Evolutionary conservation across 2,113 vertebrate species (phyloP).

Genomic region (Spea multiplicata): DNA sequence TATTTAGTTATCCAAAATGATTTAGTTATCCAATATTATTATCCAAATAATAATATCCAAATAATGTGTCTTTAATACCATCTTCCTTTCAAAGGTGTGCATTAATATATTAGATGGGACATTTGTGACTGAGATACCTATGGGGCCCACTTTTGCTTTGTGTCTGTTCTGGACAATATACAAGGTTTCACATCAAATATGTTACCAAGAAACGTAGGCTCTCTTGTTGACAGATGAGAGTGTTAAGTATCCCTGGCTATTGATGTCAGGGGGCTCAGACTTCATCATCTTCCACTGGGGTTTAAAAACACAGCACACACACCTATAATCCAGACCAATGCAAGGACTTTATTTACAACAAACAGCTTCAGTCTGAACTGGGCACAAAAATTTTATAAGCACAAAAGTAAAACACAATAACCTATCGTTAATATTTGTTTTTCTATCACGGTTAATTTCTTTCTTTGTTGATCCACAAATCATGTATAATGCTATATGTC

Average conservation of each 20-base stretch:
- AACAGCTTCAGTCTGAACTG: background rate
- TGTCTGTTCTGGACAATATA: background rate
- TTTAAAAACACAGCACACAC: constrained; percentile 5
- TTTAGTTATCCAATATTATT: too few relatives aligned
- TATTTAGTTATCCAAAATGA: too few relatives aligned
- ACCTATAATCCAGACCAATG: background rate
- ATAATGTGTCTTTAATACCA: too few relatives aligned
- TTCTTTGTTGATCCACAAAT: background rate
- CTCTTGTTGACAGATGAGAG: too few relatives aligned
- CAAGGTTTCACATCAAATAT: background rate
- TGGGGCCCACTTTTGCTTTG: too few relatives aligned
- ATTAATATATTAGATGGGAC: too few relatives aligned
- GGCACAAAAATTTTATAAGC: background rate
- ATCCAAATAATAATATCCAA: too few relatives aligned
- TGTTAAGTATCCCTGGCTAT: too few relatives aligned
- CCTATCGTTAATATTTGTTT: background rate
- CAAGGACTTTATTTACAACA: background rate
- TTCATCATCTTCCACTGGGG: constrained; percentile 6
- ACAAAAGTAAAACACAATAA: background rate
- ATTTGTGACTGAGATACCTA: too few relatives aligned
- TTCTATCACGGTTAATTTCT: background rate
- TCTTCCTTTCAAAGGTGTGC: too few relatives aligned
- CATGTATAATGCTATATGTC: background rate
- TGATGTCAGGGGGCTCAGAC: background rate
- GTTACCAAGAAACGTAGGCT: background rate